Evolutionary conservation across 2,113 vertebrate genomes (phyloP), one percentile per base, ranked within the genome.

Genomic region (Dolichotis patagonum): DNA sequence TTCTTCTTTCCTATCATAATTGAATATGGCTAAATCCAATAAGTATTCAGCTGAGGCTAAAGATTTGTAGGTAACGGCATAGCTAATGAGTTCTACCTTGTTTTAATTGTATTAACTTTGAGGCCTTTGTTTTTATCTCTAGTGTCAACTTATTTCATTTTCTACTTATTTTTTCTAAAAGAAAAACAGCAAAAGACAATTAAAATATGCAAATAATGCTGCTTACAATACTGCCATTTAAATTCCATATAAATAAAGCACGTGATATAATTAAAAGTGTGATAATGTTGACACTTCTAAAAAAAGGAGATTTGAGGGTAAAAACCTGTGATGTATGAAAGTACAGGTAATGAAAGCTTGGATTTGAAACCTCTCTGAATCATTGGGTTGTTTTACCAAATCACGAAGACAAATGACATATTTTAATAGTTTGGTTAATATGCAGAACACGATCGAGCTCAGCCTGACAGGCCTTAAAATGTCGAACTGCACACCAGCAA

Each of bases 161-260:
- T 88, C 63, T 28, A 78, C 7, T 96, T 92, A 24, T 82, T 93
- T 96, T 83, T 75, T 94, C 14, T 49, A 17, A 30, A 54, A 93
- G 88, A 93, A 91, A 54, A 91, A 87, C 6, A 52, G 16, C 8
- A 94, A 90, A 93, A 94, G 85, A 8, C 80, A 91, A 95, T 94
- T 95, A 91, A 91, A 97, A 93, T 94, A 80, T 92, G 80, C 84
- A 94, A 93, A 87, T 91, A 80, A 71, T 62, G 35, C 35, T 82
- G 7, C 26, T 92, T n/a, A 82, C 43, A 49, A 14, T 49, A 78
- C 46, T 7, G 3, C 32, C 5, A 8, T 35, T 80, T 54, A 54
- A 49, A 80, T 52, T 52, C 35, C 20, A 16, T 35, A 8, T 80
- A 80, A 49, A 52, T 49, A 52, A 65, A 85, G 46, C 38, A 88